phyloP scores from a whole-genome alignment of 2,888 invertebrate genomes.

The Stramonita haemastoma region DNA sequence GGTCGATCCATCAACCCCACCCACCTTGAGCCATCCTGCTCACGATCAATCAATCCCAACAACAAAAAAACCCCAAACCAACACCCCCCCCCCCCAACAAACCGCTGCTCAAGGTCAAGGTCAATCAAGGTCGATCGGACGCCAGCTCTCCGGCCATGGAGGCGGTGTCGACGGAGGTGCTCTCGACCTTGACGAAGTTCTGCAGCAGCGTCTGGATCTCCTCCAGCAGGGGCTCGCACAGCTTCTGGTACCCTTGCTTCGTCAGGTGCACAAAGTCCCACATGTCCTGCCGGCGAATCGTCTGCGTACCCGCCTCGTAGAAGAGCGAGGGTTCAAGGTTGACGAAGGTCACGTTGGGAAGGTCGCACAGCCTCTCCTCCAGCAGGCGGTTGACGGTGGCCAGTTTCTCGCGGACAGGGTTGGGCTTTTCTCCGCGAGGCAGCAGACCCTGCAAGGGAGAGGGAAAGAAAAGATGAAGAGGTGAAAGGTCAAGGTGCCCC shows the following conservation, averaged over 20 bases:
- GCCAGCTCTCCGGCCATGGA: constrained; percentile 55
- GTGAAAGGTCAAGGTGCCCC: too few species aligned
- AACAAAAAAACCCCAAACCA: too few species aligned
- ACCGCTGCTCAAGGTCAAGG: not conserved
- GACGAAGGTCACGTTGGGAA: constrained; percentile 85
- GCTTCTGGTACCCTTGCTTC: constrained; percentile 88
- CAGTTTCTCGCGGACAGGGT: constrained; percentile 88
- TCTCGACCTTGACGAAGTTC: constrained; percentile 69
- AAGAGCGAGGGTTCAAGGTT: constrained; percentile 85
- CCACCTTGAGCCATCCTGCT: too few species aligned
- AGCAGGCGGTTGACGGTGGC: constrained; percentile 86
- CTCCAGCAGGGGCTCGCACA: constrained; percentile 74
- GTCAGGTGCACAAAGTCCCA: constrained; percentile 93
- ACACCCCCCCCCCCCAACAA: too few species aligned
- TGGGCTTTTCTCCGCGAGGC: constrained; percentile 91
- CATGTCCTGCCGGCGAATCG: constrained; percentile 93
- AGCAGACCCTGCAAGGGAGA: constrained; percentile 84
- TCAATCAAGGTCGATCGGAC: constrained; percentile 29
- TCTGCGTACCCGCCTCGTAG: constrained; percentile 78
- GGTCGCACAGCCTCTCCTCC: constrained; percentile 82
- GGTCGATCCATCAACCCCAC: too few species aligned
- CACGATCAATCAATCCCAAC: too few species aligned
- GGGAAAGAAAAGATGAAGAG: too few species aligned
- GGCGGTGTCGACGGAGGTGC: constrained; percentile 60
- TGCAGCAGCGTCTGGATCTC: constrained; percentile 71